Base-by-base conservation (phyloP, 1,140 invertebrate species). In the Lasioglossum albipes region DNA sequence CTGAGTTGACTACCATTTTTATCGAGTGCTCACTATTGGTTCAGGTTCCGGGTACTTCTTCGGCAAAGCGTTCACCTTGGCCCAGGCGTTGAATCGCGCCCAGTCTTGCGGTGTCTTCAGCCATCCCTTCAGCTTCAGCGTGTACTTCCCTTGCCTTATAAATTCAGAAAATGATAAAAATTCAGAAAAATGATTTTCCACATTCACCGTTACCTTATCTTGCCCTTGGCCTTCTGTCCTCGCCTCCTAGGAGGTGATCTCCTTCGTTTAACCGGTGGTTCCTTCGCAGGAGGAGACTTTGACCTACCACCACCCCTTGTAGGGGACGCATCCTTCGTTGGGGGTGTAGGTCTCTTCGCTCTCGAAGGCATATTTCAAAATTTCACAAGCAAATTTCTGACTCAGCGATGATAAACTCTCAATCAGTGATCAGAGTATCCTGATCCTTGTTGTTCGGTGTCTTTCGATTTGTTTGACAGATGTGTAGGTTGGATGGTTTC, bases 11-110 rank as follows among this genome's bases (percentile, higher is more conserved):
- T 18, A 16, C 13, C 13, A 20, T 20, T 57, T 57, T 22, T 7
- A 20, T 59, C n/a, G 6, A 5, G 1, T 68, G 83, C 76, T 64
- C 65, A 88, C 89, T 27, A 89, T 78, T 1, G 85, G 79, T 49
- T 83, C 78, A 0, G 83, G 84, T 64, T 84, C 78, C 0, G 79
- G 84, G 45, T 81, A 49, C 52, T 87, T 85, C 72, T 67, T 83
- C 2, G 90, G 90, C 41, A 57, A 18, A 2, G 88, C 88, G 22
- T 88, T 89, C 2, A 79, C 31, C 36, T 81, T 69, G 0, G 81
- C 88, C 90, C 90, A 91, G 27, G 77, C 81, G 57, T 90, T 52
- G 62, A 91, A 91, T 74, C 75, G 72, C 0, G 73, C 79, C 90
- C 90, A 91, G 67, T 90, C 89, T 1, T 83, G 84, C 9, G 84